These are phyloP conservation scores for Macrosiphum euphorbiae DNA, from an alignment of 2,888 invertebrate species.

Conservation along the genomic window DNA sequence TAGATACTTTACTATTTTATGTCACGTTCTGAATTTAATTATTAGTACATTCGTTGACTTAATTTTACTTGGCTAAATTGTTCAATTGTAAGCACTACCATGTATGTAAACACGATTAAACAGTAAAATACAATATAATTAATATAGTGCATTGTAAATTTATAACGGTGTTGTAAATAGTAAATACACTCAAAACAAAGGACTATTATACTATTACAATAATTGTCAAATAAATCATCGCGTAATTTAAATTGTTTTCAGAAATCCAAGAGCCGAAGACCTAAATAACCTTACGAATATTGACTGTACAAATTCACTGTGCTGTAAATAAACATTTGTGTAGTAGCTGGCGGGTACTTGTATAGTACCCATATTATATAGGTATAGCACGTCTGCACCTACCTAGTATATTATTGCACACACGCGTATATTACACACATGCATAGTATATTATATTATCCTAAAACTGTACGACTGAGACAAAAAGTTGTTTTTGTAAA, in stretches of 20 bases:
- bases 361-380: not conserved
- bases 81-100: not conserved
- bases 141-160: not conserved
- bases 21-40: not conserved
- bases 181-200: not conserved
- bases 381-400: not conserved
- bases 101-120: not conserved
- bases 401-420: not conserved
- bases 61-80: not conserved
- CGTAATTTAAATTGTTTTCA: not conserved
- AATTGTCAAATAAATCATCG: not conserved
- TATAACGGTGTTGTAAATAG: not conserved
- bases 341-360: not conserved
- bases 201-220: not conserved
- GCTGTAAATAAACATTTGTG: not conserved
- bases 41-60: not conserved
- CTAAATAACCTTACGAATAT: not conserved
- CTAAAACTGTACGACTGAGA: not conserved
- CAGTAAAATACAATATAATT: not conserved
- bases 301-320: not conserved
- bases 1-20: not conserved
- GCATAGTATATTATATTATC: not conserved
- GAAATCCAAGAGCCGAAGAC: not conserved
- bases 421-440: not conserved
- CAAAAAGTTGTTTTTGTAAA: constrained; percentile 5